A percentile compares a stretch with the other conserved stretches of the same genome.
Conservation (phyloP, 1,140 invertebrate species). For the Aphidius gifuensis region DNA sequence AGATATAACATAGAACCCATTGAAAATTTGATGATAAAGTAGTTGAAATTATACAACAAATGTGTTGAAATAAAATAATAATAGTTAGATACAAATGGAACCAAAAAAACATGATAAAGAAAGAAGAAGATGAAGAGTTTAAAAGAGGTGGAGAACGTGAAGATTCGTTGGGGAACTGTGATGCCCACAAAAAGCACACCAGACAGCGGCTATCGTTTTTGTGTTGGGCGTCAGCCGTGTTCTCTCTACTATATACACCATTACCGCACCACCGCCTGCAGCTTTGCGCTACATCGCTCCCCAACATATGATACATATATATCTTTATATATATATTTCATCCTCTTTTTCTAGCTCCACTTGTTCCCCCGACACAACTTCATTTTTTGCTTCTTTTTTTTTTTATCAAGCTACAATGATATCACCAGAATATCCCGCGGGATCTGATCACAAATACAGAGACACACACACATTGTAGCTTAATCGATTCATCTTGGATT, state of each 20-base stretch:
- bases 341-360: conserved; percentile 24
- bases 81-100: too few species aligned
- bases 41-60: too few species aligned
- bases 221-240: conserved; percentile 56
- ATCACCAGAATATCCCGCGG: conserved; percentile 17
- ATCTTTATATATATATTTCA: conserved; percentile 21
- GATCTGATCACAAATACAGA: background rate
- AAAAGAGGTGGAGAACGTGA: conserved; percentile 13
- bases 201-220: conserved; percentile 57
- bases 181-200: conserved; percentile 55
- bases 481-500: too few species aligned
- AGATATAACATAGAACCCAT: background rate
- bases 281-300: conserved; percentile 56
- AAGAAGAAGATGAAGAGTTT: background rate
- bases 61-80: too few species aligned
- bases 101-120: background rate
- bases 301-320: conserved; percentile 17
- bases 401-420: conserved; percentile 26
- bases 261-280: conserved; percentile 45
- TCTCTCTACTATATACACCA: conserved; percentile 27
- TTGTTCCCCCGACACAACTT: conserved; percentile 17
- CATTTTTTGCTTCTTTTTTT: conserved; percentile 21
- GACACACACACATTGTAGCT: too few species aligned
- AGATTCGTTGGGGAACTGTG: conserved; percentile 51
- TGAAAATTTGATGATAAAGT: background rate